These are phyloP conservation scores for Xenopus laevis DNA, from an alignment of 2,113 vertebrate species.

Conservation along the genomic window DNA sequence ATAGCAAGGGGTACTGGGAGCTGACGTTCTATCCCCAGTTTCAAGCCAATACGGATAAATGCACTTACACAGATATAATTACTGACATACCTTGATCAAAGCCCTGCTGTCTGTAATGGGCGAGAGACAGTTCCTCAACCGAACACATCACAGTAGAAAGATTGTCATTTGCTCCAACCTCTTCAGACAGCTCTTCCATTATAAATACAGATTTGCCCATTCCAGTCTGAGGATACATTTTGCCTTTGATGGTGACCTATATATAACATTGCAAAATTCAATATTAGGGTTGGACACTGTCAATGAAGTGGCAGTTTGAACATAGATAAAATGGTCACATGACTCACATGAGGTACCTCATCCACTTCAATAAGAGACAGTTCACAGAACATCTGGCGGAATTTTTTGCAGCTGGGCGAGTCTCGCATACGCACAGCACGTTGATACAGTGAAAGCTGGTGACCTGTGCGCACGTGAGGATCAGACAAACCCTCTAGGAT, in stretches of 20 bases:
- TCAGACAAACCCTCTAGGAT: conserved; percentile 79
- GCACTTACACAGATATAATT: too few species aligned
- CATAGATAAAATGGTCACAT: too few species aligned
- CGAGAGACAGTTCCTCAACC: conserved; percentile 85
- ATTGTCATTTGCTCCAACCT: conserved; percentile 26
- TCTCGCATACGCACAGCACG: conserved; percentile 80
- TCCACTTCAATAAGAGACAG: conserved; percentile 70
- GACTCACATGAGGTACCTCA: conserved; percentile 84
- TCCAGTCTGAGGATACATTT: conserved; percentile 83
- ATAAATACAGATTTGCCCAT: conserved; percentile 86
- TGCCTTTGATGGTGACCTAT: conserved; percentile 88
- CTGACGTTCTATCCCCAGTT: too few species aligned
- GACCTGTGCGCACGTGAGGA: conserved; percentile 78
- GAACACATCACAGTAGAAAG: conserved; percentile 79
- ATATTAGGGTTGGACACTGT: too few species aligned
- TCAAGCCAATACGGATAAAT: too few species aligned
- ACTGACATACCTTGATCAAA: conserved; percentile 82
- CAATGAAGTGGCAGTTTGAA: too few species aligned
- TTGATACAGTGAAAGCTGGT: conserved; percentile 82
- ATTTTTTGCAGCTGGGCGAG: conserved; percentile 71
- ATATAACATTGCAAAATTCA: not conserved
- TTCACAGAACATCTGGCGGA: conserved; percentile 61
- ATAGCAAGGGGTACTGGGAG: too few species aligned
- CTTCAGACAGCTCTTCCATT: conserved; percentile 57
- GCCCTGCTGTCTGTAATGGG: conserved; percentile 76